Base-by-base conservation (phyloP, 37 sponge, comb jelly and placozoan species). In the Crambe crambe region DNA sequence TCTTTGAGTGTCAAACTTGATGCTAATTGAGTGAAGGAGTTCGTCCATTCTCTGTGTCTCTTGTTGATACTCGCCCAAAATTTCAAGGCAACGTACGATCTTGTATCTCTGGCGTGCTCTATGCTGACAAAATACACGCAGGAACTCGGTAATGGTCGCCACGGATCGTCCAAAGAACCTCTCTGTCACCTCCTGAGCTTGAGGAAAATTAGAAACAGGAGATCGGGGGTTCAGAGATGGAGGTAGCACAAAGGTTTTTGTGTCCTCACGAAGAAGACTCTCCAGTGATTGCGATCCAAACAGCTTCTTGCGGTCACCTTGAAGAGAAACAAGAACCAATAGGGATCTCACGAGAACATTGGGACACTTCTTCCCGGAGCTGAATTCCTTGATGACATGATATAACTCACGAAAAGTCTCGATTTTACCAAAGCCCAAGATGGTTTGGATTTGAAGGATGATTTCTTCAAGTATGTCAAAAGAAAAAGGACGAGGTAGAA, bases 201-300 rank as follows among this genome's bases (percentile, higher is more conserved):
- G 85, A 20, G 74, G 23, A 22, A 72, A 72, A 30, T 72, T 42
- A 8, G 82, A 76, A 30, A 95, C 56, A 26, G 85, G 85, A 0
- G 95, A 85, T 21, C 78, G 78, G 5, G 90, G 83, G 60, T 88
- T 95, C 37, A 95, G 80, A 20, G 89, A 95, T 38, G 95, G 85
- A 0, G 95, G 89, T 42, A 76, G 70, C 59, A 36, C 60, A 40
- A 95, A 75, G 3, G 58, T 61, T 27, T 72, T 78, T 21, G 85
- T 61, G 56, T 95, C 95, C 39, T 88, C 82, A 42, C 70, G 56
- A 41, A 95, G 40, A 30, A 88, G 43, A 2, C 25, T 27, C 42
- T 88, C 85, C 2, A 95, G 54, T 21, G 84, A 70, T 4, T 32
- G 78, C 39, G 42, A 64, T 43, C 89, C 91, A 82, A 90, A 81